A percentile compares a stretch with the other conserved stretches of the same genome.
Conservation (phyloP, 2,797 vertebrate species). For the Macrochelys suwanniensis region DNA sequence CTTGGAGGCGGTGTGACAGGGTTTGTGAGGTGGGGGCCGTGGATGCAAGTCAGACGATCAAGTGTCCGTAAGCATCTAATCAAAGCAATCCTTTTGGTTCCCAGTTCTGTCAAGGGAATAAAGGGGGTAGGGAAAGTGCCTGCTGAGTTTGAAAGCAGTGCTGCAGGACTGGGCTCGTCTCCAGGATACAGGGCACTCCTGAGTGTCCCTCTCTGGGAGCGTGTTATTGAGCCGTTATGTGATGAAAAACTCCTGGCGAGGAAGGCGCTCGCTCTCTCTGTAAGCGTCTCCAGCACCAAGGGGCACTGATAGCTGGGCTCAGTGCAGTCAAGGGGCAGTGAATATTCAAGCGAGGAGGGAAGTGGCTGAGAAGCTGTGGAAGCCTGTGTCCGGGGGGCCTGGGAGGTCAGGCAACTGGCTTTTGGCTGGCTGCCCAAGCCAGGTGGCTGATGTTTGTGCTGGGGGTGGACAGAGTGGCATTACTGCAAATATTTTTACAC, state of each 20-base stretch:
- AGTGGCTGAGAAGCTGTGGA: neutral
- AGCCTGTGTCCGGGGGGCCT: neutral
- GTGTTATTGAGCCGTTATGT: neutral
- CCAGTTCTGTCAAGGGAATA: neutral
- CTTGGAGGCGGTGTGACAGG: constrained; percentile 42
- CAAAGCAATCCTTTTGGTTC: constrained; percentile 12
- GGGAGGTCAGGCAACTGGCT: neutral
- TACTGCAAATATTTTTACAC: neutral
- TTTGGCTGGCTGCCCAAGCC: neutral
- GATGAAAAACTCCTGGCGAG: neutral
- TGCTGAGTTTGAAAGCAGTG: neutral
- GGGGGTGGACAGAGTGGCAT: neutral
- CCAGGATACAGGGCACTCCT: neutral
- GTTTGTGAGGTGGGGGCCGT: constrained; percentile 42
- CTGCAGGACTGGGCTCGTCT: neutral
- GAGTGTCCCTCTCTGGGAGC: neutral
- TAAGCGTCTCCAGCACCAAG: neutral
- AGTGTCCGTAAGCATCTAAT: constrained; percentile 32
- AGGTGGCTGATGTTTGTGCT: neutral
- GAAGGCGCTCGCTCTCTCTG: neutral
- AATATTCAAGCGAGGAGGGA: neutral
- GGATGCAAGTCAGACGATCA: constrained; percentile 43
- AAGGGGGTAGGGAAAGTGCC: neutral
- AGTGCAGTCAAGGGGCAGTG: neutral
- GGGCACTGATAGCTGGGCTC: neutral